Base-by-base conservation (phyloP, 2,113 vertebrate genomes). In the Callospermophilus lateralis region DNA sequence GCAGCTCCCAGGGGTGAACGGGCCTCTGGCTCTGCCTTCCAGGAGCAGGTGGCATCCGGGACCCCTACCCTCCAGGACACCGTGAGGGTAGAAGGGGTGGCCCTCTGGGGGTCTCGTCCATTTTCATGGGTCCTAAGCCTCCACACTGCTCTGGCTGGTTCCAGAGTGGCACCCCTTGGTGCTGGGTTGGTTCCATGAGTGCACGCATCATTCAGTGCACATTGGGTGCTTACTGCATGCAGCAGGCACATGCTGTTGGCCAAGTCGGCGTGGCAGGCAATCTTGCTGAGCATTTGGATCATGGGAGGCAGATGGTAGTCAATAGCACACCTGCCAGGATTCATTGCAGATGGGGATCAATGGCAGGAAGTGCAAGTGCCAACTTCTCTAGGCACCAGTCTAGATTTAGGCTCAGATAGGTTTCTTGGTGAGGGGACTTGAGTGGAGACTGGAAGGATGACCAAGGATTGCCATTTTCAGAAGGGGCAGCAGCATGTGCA, bases 11-110 rank as follows among this genome's bases (percentile, higher is more conserved):
- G 0, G 30, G 88, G 76, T 28, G 39, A 22, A 61, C 16, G 61
- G 34, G 48, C 73, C 67, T 68, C 28, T 6, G 37, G 26, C 17
- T 87, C 87, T 53, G 42, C 42, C 87, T n/a, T 48, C 68, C 58
- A 16, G 58, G 45, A 19, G 6, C 13, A 13, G 0, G 0, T 3
- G 6, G 11, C 5, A 15, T 2, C 32, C 16, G 0, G 65, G 78
- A 13, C 17, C 17, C 7, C 78, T 48, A 39, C 39, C 15, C 10
- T 58, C 4, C 76, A n/a, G 51, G 51, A 42, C 7, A 32, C 10
- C 19, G 45, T 1, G 1, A 10, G 20, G 19, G 53, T 45, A 26
- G 4, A 11, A 20, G 12, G 30, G 45, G 39, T 8, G 34, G 48
- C n/a, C 45, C 81, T 34, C 3, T 0, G 2, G 8, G 5, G 28